phyloP scores from a whole-genome alignment of 2,113 vertebrate species.

The Tursiops truncatus region DNA sequence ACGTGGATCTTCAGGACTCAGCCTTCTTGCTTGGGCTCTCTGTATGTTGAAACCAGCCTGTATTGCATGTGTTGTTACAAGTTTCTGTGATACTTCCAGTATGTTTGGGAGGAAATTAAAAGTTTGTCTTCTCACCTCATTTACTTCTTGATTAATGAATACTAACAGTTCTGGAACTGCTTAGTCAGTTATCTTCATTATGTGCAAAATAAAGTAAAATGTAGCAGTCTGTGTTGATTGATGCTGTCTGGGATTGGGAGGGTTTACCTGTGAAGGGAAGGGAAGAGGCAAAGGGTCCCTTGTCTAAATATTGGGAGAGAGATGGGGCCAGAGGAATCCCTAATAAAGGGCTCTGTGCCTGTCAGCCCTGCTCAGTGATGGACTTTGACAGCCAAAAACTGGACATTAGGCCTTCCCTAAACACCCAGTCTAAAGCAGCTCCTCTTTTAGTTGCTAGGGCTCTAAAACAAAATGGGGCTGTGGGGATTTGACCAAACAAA shows the following conservation, averaged over 20 bases:
- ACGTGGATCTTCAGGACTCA: not conserved
- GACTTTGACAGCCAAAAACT: not conserved
- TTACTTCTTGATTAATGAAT: slow-evolving; percentile 26
- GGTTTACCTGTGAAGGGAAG: not conserved
- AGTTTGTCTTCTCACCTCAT: not conserved
- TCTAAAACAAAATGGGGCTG: not conserved
- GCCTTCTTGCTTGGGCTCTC: not conserved
- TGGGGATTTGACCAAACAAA: not conserved
- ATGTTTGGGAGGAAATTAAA: not conserved
- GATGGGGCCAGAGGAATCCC: not conserved
- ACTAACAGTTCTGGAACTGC: not conserved
- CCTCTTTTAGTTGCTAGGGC: not conserved
- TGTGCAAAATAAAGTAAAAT: slow-evolving; percentile 62
- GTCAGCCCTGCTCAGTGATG: not conserved
- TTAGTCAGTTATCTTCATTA: slow-evolving; percentile 4
- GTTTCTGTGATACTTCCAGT: not conserved
- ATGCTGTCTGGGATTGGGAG: not conserved
- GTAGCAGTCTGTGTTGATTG: not conserved
- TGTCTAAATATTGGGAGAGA: not conserved
- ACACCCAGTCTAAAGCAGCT: not conserved
- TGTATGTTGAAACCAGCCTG: not conserved
- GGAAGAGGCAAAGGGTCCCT: not conserved
- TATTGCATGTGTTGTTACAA: not conserved
- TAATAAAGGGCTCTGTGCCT: not conserved
- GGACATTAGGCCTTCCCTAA: not conserved